Percentiles rank a stretch among this genome's conserved stretches.
Evolutionary conservation across 2,888 invertebrate genomes (phyloP).

Genomic region (Blastobasis lacticolella): DNA sequence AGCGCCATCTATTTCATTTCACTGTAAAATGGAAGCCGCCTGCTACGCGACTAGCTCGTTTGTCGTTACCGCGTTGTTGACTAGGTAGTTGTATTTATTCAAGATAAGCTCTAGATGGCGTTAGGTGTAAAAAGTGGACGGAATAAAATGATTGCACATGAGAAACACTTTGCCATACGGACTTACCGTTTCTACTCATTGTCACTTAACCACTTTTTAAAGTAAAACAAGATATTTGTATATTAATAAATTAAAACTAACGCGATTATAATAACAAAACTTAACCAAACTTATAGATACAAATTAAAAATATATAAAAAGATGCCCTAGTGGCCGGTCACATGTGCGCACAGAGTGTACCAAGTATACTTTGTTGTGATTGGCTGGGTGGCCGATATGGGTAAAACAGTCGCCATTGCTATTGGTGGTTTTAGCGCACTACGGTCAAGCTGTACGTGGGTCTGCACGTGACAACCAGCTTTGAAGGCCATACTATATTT

Average conservation of each 20-base stretch:
- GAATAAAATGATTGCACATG: too few relatives aligned
- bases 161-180: not conserved
- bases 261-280: too few relatives aligned
- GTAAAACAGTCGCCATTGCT: conserved; percentile 21
- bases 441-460: conserved; percentile 30
- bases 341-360: conserved; percentile 53
- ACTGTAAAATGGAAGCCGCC: too few relatives aligned
- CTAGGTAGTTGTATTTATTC: too few relatives aligned
- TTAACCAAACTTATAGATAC: too few relatives aligned
- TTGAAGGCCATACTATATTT: conserved; percentile 20
- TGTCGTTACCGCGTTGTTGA: too few relatives aligned
- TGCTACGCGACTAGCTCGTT: too few relatives aligned
- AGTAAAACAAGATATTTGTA: too few relatives aligned
- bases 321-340: conserved; percentile 39
- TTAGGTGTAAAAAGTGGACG: too few relatives aligned
- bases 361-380: conserved; percentile 36
- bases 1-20: too few relatives aligned
- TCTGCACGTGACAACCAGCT: conserved; percentile 45
- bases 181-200: conserved; percentile 59
- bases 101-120: too few relatives aligned
- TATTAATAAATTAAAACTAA: too few relatives aligned
- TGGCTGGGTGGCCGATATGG: conserved; percentile 33
- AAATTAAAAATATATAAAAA: conserved; percentile 11
- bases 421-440: conserved; percentile 30
- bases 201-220: conserved; percentile 14